Conservation (phyloP, 1,140 invertebrate species). For the Fragariocoptes setiger region DNA sequence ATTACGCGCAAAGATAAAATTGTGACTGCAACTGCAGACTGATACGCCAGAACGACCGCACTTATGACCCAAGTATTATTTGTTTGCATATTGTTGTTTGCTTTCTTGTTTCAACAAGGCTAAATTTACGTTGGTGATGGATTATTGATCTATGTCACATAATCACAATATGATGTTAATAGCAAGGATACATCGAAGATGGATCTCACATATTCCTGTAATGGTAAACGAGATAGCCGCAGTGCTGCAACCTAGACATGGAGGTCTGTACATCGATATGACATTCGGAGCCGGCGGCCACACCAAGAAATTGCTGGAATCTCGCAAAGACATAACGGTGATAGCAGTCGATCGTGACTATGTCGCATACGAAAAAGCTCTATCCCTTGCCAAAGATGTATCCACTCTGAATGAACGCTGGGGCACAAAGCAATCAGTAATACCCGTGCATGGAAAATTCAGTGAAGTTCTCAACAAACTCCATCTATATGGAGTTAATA, state of each 20-base stretch:
- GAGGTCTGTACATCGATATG: constrained; percentile 39
- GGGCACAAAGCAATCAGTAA: constrained; percentile 21
- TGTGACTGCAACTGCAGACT: too few relatives aligned
- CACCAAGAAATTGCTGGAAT: constrained; percentile 26
- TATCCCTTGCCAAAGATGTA: constrained; percentile 11
- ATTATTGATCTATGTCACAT: too few relatives aligned
- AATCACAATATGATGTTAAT: too few relatives aligned
- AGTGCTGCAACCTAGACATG: constrained; percentile 6
- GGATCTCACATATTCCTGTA: constrained; percentile 20
- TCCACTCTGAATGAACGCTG: constrained; percentile 9
- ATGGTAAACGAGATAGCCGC: constrained; percentile 2
- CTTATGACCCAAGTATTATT: too few relatives aligned
- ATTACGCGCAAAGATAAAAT: too few relatives aligned
- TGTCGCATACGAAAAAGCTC: constrained; percentile 31
- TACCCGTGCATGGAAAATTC: constrained; percentile 48
- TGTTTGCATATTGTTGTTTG: too few relatives aligned
- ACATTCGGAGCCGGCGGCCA: constrained; percentile 86
- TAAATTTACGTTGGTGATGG: too few relatives aligned
- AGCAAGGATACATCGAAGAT: constrained; percentile 22
- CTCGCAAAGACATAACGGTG: constrained; percentile 23
- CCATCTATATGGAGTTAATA: constrained; percentile 21
- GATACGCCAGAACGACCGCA: too few relatives aligned
- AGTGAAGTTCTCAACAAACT: constrained; percentile 45
- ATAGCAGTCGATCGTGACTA: constrained; percentile 67
- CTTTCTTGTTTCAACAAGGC: too few relatives aligned